Base-by-base conservation (phyloP, 2,113 vertebrate species). In the Jaculus jaculus region DNA sequence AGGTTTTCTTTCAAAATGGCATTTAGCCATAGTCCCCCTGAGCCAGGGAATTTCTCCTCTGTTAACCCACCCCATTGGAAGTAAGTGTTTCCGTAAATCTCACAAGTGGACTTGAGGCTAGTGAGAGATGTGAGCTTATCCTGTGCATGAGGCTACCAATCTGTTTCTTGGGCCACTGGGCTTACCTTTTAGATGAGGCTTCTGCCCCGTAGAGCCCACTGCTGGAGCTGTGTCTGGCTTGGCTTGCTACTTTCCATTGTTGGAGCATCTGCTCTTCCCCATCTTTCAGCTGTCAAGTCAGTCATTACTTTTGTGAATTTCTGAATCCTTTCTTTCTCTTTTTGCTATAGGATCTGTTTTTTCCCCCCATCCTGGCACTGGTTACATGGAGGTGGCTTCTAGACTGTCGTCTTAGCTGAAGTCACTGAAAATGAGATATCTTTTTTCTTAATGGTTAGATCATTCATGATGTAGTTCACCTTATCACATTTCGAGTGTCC, bases 401-500 rank as follows among this genome's bases (percentile, higher is more conserved):
- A 8, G 3, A 5, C 65, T n/a, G 21, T 18, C 81, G 5, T 60
- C 24, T 86, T 37, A 21, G n/a, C n/a, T 6, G n/a, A 37, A 37
- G 68, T 69, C 34, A 32, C n/a, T 71, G 69, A 34, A 42, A 72
- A 84, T 32, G 28, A 89, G 28, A 47, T 17, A 26, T 77, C 75
- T 79, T 94, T 69, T 75, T 39, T 26, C 21, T 80, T 83, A 24
- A 47, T 63, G 11, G n/a, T 88, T 84, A 68, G 83, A 79, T 66
- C 34, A 60, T 84, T 93, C 26, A 86, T 77, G 42, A 81, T 82
- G 69, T 81, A 54, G 54, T 84, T 71, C 7, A 39, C 91, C 47
- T 75, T 92, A 42, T 90, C 75, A 79, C 47, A 84, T 94, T 89
- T 89, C 83, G 21, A 87, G 89, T 86, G 21, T 90, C 81, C 89